These are phyloP conservation scores for Sarcoramphus papa DNA, from an alignment of 2,797 vertebrate species.

Conservation along the genomic window DNA sequence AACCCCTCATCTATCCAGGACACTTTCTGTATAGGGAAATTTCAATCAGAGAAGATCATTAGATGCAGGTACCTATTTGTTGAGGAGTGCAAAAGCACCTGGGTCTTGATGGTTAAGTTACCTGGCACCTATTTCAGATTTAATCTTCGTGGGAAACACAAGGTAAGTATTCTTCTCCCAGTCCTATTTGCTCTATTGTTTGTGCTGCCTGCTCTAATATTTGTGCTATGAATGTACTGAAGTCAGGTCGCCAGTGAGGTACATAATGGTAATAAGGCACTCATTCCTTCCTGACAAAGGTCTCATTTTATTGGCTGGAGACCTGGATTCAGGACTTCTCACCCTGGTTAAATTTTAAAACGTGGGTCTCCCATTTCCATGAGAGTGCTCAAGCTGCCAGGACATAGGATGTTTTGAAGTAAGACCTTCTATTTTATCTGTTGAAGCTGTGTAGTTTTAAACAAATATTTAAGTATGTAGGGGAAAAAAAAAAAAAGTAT, in stretches of 20 bases:
- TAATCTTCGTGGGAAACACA: background rate
- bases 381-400: background rate
- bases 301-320: background rate
- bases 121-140: background rate
- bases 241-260: background rate
- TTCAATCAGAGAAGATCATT: background rate
- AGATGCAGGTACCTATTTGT: background rate
- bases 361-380: background rate
- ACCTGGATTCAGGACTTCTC: background rate
- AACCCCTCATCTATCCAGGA: background rate
- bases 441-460: background rate
- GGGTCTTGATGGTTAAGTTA: background rate
- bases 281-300: background rate
- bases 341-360: background rate
- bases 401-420: background rate
- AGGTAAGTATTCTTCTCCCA: background rate
- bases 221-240: background rate
- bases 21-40: background rate
- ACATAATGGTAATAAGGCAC: background rate
- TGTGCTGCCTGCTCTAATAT: background rate
- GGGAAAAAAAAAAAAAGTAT: background rate
- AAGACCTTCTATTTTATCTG: background rate
- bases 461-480: background rate
- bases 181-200: background rate
- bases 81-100: background rate